Base-by-base conservation (phyloP, 1,140 invertebrate genomes). In the Monomorium pharaonis region DNA sequence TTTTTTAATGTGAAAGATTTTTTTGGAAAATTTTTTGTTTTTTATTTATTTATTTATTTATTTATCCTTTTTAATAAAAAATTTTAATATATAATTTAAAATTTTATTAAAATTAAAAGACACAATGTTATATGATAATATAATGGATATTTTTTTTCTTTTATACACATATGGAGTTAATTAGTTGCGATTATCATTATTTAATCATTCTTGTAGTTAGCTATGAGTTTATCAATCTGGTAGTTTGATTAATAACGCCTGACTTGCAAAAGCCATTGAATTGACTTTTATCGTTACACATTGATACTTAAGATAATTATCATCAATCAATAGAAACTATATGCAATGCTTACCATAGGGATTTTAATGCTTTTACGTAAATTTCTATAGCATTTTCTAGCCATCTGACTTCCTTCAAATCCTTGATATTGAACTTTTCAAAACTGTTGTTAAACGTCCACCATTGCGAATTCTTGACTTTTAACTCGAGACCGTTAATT, bases 351-450 rank as follows among this genome's bases (percentile, higher is more conserved):
- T 72, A 94, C 94, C 94, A 94, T 37, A 93, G 58, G 1, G 75
- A 76, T 27, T 94, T 93, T 27, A 94, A 76, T 4, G 94, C 89
- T 54, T 90, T 93, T 9, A 87, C 56, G 49, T 94, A 94, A 80
- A 92, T 89, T 2, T 90, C 77, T 78, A 95, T 81, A 12, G 94
- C 94, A 63, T 92, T 85, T 56, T 94, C 88, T 37, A 94, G 76
- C 94, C 94, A 94, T 62, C 92, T 88, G 0, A 94, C 90, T 14
- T 93, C 93, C 58, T 92, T 87, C n/a, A 94, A 58, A 30, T 94
- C 92, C 62, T 94, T 92, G 12, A 88, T 33, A 47, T 94, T 90
- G 70, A 89, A 94, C 58, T 88, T 91, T 10, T 70, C 88, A 12
- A 4, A 58, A 42, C 81, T 84, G 1, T 92, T 88, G 16, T 89